These are phyloP conservation scores for Heliothis virescens DNA, from an alignment of 1,140 invertebrate genomes.

Conservation along the genomic window DNA sequence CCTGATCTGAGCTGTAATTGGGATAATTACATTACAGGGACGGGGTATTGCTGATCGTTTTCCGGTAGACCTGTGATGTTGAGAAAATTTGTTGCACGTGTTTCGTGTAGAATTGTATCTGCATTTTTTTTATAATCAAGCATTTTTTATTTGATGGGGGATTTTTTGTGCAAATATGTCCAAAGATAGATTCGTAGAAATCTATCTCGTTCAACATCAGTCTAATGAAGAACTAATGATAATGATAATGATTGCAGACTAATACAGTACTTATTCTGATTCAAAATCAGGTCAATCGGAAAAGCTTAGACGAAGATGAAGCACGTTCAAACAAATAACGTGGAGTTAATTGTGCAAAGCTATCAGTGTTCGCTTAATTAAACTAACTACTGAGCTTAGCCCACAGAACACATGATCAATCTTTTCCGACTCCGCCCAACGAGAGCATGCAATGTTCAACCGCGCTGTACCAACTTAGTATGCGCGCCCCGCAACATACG, in stretches of 20 bases:
- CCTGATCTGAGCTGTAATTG: not conserved
- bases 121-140: not conserved
- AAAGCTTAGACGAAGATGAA: not conserved
- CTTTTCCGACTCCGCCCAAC: conserved; percentile 12
- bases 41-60: not conserved
- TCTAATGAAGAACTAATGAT: too few relatives aligned
- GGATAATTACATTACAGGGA: conserved; percentile 8
- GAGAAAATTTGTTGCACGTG: not conserved
- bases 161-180: too few relatives aligned
- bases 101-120: not conserved
- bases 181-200: too few relatives aligned
- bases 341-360: not conserved
- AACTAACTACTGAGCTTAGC: not conserved
- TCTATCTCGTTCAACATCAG: too few relatives aligned
- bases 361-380: not conserved
- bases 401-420: conserved; percentile 18
- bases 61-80: conserved; percentile 15
- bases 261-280: not conserved
- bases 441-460: conserved; percentile 5
- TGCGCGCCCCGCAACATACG: conserved; percentile 8
- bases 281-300: not conserved
- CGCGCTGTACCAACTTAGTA: not conserved
- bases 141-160: not conserved
- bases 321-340: not conserved
- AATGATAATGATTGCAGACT: not conserved